Base-by-base conservation (phyloP, 2,797 vertebrate genomes). In the Poliocrania exsul region DNA sequence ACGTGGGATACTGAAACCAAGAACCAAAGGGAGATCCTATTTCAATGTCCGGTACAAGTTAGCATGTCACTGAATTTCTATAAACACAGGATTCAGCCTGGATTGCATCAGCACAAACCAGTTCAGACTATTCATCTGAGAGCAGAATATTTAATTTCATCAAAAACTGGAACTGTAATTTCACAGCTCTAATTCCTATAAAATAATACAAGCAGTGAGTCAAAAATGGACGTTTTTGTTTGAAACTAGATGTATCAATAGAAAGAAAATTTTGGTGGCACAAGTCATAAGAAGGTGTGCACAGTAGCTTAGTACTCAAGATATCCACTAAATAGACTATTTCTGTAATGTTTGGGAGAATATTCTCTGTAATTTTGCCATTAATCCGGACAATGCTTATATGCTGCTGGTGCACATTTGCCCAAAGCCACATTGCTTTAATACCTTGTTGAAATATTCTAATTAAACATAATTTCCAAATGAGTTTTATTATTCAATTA, bases 131-230 rank as follows among this genome's bases (percentile, higher is more conserved):
- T 81, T 84, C 10, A 54, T 74, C 37, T 86, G 80, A 81, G 54
- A 86, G 26, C 5, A 79, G 73, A 95, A 67, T 84, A 94, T 75
- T 91, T 70, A 47, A n/a, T 90, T 91, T 79, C 47, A 56, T 73
- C 81, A 66, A 84, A 89, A 88, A 44, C 33, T 92, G 42, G 57
- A 79, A 81, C 62, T 72, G 70, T n/a, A 84, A 79, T 93, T 96
- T 92, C 77, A 72, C 47, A 90, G 31, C 35, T 90, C 69, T 83
- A 78, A 74, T 61, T 88, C 61, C 56, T 9, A 4, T 62, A 75
- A 94, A 93, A 90, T 44, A 90, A 78, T 71, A 72, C 87, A 92
- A 57, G 16, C 15, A 74, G 12, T 26, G 42, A 91, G 10, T 33
- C 17, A 54, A 83, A 46, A 92, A 47, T 54, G 25, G 46, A 25